Evolutionary conservation across 2,113 vertebrate genomes (phyloP).

Genomic region (Archilochus colubris): DNA sequence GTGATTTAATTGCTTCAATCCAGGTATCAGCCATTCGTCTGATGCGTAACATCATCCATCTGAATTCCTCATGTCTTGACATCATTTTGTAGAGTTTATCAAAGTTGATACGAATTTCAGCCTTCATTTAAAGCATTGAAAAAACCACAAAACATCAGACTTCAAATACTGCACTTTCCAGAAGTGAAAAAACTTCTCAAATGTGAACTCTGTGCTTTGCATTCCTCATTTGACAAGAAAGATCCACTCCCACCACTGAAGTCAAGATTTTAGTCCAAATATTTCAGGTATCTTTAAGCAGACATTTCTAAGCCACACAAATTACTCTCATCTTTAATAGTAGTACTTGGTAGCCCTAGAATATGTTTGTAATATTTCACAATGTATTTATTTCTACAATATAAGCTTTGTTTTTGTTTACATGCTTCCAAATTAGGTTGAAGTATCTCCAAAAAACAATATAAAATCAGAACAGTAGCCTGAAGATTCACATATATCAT

Average conservation of each 20-base stretch:
- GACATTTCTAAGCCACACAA: not conserved
- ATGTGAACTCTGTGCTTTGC: not conserved
- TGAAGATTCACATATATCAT: not conserved
- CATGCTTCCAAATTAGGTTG: not conserved
- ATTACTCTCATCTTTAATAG: not conserved
- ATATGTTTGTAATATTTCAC: not conserved
- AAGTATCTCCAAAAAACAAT: not conserved
- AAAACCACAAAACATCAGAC: not conserved
- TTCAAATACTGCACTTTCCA: not conserved
- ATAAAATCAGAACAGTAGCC: not conserved
- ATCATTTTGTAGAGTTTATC: constrained; percentile 92
- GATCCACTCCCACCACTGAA: not conserved
- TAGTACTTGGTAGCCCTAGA: not conserved
- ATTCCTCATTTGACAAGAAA: not conserved
- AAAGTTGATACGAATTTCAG: constrained; percentile 90
- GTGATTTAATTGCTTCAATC: constrained; percentile 90
- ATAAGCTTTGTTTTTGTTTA: not conserved
- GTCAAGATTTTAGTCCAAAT: not conserved
- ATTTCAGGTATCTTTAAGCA: not conserved
- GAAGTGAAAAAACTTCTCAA: not conserved
- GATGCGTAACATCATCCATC: constrained; percentile 98
- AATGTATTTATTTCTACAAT: not conserved
- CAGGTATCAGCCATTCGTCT: constrained; percentile 94
- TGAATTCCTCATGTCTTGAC: constrained; percentile 94
- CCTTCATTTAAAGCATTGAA: constrained; percentile 74